Conservation (phyloP, 2,113 vertebrate genomes). For the Poeciliopsis turrubarensis region DNA sequence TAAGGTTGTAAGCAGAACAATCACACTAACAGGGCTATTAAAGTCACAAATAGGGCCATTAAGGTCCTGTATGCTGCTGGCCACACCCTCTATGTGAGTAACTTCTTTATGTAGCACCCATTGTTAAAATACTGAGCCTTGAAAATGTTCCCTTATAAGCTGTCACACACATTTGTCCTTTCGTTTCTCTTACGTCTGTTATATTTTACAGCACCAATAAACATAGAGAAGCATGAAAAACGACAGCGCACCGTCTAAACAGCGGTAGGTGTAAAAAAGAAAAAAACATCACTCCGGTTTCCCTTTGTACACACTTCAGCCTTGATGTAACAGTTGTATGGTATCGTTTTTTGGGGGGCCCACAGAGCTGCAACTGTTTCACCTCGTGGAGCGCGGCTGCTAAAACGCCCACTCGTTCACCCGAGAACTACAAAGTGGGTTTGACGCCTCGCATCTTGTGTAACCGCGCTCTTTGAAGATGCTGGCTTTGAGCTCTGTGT, state of each 20-base stretch:
- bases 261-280: background rate
- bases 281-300: constrained; percentile 27
- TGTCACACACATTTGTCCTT: constrained; percentile 11
- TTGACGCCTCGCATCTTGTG: constrained; percentile 74
- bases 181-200: constrained; percentile 50
- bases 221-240: constrained; percentile 63
- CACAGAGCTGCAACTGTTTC: constrained; percentile 41
- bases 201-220: constrained; percentile 53
- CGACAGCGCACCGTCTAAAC: constrained; percentile 37
- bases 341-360: constrained; percentile 40
- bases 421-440: constrained; percentile 69
- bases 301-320: constrained; percentile 47
- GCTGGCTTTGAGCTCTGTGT: constrained; percentile 71
- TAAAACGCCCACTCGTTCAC: constrained; percentile 64
- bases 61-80: no score
- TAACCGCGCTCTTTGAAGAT: constrained; percentile 74
- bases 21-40: no score
- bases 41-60: no score
- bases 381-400: constrained; percentile 55
- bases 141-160: background rate
- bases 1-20: background rate
- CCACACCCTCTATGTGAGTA: background rate
- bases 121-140: background rate
- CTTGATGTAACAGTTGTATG: constrained; percentile 60
- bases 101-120: background rate